Percentiles rank a stretch among this genome's conserved stretches.
These are phyloP conservation scores for Caenorhabditis macrosperma DNA, from an alignment of 2,888 invertebrate species.

Conservation along the genomic window DNA sequence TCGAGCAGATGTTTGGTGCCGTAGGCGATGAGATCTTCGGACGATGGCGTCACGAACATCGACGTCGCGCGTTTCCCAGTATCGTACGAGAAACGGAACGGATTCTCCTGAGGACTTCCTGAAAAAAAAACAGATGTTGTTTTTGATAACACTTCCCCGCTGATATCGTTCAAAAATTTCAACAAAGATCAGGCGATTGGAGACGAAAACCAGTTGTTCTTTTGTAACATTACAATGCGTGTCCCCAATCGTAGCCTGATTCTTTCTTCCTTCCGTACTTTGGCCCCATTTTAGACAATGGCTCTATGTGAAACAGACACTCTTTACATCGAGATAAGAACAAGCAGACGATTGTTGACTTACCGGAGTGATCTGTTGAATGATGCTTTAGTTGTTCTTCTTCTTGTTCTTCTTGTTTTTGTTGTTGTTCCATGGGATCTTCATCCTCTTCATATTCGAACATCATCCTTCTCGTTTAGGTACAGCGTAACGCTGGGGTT, in stretches of 20 bases:
- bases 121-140: slow-evolving; percentile 40
- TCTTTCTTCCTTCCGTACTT: slow-evolving; percentile 19
- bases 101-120: slow-evolving; percentile 62
- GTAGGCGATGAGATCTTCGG: slow-evolving; percentile 58
- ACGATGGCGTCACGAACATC: slow-evolving; percentile 60
- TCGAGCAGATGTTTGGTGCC: slow-evolving; percentile 58
- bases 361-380: slow-evolving; percentile 54
- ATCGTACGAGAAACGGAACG: slow-evolving; percentile 60
- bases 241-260: slow-evolving; percentile 9
- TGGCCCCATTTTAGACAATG: slow-evolving; percentile 17
- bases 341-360: slow-evolving; percentile 27
- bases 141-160: slow-evolving; percentile 19
- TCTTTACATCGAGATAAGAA: slow-evolving; percentile 15
- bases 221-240: slow-evolving; percentile 18
- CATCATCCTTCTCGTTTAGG: slow-evolving; percentile 68
- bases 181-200: slow-evolving; percentile 41
- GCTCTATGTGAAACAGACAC: slow-evolving; percentile 14
- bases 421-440: slow-evolving; percentile 63
- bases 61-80: slow-evolving; percentile 55
- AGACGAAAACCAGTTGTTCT: slow-evolving; percentile 33
- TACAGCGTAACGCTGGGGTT: slow-evolving; percentile 56
- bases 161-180: slow-evolving; percentile 33
- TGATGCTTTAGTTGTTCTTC: slow-evolving; percentile 36
- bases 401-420: slow-evolving; percentile 24
- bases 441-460: slow-evolving; percentile 70